Evolutionary conservation across 1,140 invertebrate genomes (phyloP).

Genomic region (Cydia pomonella): DNA sequence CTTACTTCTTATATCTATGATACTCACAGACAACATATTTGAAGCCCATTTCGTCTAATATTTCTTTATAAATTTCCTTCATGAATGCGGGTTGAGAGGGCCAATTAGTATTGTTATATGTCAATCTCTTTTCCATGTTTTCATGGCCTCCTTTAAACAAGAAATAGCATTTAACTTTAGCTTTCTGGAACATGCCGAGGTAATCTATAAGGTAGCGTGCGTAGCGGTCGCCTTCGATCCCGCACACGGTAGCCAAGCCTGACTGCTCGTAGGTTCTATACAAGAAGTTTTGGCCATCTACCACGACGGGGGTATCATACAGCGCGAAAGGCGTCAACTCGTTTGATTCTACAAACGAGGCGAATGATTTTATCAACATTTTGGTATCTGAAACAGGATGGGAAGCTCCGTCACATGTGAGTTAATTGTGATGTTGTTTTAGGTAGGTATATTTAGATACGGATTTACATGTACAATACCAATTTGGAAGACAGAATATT

Average conservation of each 20-base stretch:
- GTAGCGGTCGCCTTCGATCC: conserved; percentile 48
- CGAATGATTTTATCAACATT: not conserved
- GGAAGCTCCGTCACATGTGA: not conserved
- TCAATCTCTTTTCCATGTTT: conserved; percentile 32
- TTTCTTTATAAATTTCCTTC: conserved; percentile 45
- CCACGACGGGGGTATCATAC: conserved; percentile 40
- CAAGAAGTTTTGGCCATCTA: conserved; percentile 57
- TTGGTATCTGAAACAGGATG: conserved; percentile 11
- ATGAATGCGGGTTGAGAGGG: conserved; percentile 39
- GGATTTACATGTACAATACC: too few species aligned
- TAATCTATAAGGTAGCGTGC: conserved; percentile 43
- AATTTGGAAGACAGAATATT: too few species aligned
- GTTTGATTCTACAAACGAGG: not conserved
- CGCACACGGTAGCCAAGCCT: conserved; percentile 39
- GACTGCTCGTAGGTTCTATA: conserved; percentile 42
- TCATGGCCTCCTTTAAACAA: conserved; percentile 54
- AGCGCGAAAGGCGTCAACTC: not conserved
- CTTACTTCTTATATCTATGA: too few species aligned
- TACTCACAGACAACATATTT: conserved; percentile 44
- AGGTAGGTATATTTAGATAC: too few species aligned
- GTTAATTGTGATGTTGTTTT: not conserved
- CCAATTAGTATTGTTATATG: conserved; percentile 7
- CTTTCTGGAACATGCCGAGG: conserved; percentile 47
- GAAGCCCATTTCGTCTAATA: conserved; percentile 52
- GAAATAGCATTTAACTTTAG: conserved; percentile 55